Evolutionary conservation across 2,797 vertebrate genomes (phyloP), one percentile per base, ranked within the genome.

Genomic region (Spheniscus humboldti): DNA sequence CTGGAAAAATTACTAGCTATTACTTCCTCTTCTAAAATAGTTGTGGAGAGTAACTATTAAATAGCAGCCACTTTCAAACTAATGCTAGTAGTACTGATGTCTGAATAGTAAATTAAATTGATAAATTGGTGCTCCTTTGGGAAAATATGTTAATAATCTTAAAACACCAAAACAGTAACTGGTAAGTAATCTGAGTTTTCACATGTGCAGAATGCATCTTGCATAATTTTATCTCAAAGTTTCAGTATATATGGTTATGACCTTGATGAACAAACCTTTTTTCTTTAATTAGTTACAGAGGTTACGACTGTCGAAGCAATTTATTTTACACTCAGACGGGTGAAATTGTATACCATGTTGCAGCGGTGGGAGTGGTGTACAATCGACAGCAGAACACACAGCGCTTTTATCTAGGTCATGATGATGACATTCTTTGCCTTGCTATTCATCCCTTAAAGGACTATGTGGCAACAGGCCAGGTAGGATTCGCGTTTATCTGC

Each of bases 281-380:
- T 69, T 94, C 80, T 92, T 89, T 14, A 41, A 60, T 97, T 89
- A 99, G 99, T 96, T 99, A 99, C 98, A 98, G 99, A 96, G 99
- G 99, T 59, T 98, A 98, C 56, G 99, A 99, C 97, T 99, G 99
- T 91, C 98, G 99, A 28, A 99, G 98, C 97, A 99, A 99, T 94
- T 98, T 99, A 60, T 99, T 99, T 97, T 99, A 99, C 96, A 99
- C 99, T 64, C 99, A 99, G 98, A 99, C 99, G 3, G 99, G 99
- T 73, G 99, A 99, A 97, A 99, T 99, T 18, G 99, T 99, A 22
- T 99, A 99, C 98, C 99, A 99, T 4, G 99, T 99, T 60, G 99
- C 99, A 27, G 99, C 99, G 6, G 99, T 99, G 53, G 99, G 99
- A 18, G 98, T 99, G 73, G 99, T 99, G 87, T 99, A 99, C 96